Conservation (phyloP, 2,113 vertebrate species). For the Carlito syrichta region DNA sequence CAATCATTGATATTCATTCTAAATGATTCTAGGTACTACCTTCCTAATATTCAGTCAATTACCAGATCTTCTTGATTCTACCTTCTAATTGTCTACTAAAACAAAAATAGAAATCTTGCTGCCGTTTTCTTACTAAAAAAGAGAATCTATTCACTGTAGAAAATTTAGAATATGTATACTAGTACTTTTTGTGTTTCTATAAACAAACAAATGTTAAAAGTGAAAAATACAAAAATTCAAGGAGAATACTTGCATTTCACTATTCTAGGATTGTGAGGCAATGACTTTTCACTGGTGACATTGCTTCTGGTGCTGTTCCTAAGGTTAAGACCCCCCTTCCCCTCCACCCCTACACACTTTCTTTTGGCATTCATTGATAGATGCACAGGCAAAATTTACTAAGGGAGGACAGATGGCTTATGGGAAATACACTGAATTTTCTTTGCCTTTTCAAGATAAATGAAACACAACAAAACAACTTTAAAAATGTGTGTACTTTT, state of each 20-base stretch:
- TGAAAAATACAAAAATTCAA: not conserved
- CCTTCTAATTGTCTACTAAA: not conserved
- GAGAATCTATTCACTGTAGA: not conserved
- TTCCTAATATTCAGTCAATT: not conserved
- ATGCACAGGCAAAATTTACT: not conserved
- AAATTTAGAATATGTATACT: not conserved
- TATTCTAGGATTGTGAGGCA: not conserved
- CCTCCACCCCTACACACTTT: not conserved
- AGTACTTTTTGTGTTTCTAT: not conserved
- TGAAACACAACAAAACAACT: not conserved
- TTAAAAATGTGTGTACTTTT: not conserved
- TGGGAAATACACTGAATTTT: not conserved
- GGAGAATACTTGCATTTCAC: not conserved
- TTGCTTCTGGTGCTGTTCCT: not conserved
- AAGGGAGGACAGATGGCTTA: not conserved
- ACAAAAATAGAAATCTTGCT: not conserved
- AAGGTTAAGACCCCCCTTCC: not conserved
- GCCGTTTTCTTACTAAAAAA: not conserved
- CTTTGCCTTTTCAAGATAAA: not conserved
- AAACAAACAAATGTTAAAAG: not conserved
- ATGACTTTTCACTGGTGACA: not conserved
- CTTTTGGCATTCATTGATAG: not conserved
- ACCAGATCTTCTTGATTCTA: not conserved
- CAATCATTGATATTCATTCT: not conserved
- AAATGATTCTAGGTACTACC: not conserved